phyloP scores from a whole-genome alignment of 2,113 vertebrate species.

The Tautogolabrus adspersus region DNA sequence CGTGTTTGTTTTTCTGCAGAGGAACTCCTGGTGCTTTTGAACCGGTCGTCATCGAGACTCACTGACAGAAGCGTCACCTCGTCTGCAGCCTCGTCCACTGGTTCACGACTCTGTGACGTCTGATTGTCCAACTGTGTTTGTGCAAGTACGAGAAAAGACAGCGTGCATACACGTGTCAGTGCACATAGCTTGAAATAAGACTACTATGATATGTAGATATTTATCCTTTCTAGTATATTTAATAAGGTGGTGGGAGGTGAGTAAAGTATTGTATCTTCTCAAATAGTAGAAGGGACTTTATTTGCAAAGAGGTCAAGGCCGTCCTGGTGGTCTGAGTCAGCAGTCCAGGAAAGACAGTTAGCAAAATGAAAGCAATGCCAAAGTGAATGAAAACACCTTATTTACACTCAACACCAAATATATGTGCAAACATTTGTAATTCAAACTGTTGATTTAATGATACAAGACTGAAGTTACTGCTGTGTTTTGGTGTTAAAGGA shows the following conservation, averaged over 20 bases:
- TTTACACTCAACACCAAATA: no score
- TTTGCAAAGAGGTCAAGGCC: no score
- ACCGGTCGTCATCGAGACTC: conserved; percentile 96
- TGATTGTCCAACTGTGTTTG: not conserved
- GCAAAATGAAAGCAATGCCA: no score
- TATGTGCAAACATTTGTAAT: no score
- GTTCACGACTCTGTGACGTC: not conserved
- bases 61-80: conserved; percentile 71
- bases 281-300: not conserved
- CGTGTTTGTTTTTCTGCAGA: conserved; percentile 76
- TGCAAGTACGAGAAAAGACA: not conserved
- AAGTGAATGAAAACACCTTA: no score
- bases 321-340: no score
- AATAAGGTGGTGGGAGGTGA: conserved; percentile 8
- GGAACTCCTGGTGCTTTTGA: conserved; percentile 93
- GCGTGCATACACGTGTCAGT: not conserved
- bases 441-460: no score
- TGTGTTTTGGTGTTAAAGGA: no score
- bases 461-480: no score
- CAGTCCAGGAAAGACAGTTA: no score
- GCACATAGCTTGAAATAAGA: conserved; percentile 9
- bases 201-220: conserved; percentile 20
- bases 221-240: conserved; percentile 16
- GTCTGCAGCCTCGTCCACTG: not conserved
- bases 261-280: not conserved